Conservation (phyloP, 2,888 invertebrate genomes). For the Torymus auratus region DNA sequence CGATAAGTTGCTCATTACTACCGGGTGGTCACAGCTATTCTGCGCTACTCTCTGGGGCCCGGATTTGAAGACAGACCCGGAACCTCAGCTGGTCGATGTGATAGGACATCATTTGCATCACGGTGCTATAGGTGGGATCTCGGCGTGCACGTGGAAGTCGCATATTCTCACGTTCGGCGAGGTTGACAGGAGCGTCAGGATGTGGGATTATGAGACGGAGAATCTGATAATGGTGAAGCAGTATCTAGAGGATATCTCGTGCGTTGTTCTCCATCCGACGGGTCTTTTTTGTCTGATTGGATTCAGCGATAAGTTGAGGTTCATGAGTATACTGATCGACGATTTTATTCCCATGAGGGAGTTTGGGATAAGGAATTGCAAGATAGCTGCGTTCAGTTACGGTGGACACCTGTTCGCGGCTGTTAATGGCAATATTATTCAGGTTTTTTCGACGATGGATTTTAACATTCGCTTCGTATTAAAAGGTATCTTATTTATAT, state of each 20-base stretch:
- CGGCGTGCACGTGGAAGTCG: conserved; percentile 91
- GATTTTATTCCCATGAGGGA: conserved; percentile 86
- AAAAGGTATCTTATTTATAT: conserved; percentile 75
- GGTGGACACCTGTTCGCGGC: conserved; percentile 95
- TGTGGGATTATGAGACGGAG: conserved; percentile 95
- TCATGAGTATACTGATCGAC: conserved; percentile 92
- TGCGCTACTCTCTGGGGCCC: conserved; percentile 82
- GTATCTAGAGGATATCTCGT: conserved; percentile 90
- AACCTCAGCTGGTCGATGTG: conserved; percentile 74
- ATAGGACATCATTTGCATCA: conserved; percentile 88
- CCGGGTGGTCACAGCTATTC: conserved; percentile 85
- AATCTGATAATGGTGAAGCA: conserved; percentile 86
- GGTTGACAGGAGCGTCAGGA: conserved; percentile 88
- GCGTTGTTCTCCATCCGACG: conserved; percentile 86
- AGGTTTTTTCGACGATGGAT: conserved; percentile 89
- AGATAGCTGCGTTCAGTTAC: conserved; percentile 87
- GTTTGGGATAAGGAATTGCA: conserved; percentile 86
- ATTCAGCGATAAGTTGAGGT: conserved; percentile 92
- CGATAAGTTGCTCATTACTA: conserved; percentile 82
- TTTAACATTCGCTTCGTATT: conserved; percentile 86
- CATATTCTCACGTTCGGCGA: conserved; percentile 89
- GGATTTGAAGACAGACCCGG: conserved; percentile 78
- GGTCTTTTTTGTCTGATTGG: conserved; percentile 93
- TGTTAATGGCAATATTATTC: conserved; percentile 90
- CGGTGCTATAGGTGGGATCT: conserved; percentile 86